Evolutionary conservation across 2,797 vertebrate genomes (phyloP).

Genomic region (Pelodytes ibericus): DNA sequence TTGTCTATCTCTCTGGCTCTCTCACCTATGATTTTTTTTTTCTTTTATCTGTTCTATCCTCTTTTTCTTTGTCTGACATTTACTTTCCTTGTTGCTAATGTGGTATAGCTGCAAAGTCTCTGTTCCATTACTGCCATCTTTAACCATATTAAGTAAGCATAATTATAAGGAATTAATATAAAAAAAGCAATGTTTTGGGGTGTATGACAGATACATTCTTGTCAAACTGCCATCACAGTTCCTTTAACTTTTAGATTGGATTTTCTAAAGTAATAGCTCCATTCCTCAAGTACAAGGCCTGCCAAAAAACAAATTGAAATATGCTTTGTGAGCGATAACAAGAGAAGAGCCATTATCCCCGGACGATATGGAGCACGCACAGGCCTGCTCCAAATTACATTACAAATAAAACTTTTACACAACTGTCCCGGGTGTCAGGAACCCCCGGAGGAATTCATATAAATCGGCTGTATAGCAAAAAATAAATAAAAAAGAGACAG

Average conservation of each 20-base stretch:
- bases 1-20: too few species aligned
- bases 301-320: constrained; percentile 58
- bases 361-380: constrained; percentile 49
- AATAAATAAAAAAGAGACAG: constrained; percentile 50
- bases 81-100: neutral
- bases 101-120: neutral
- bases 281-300: constrained; percentile 54
- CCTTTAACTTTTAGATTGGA: constrained; percentile 57
- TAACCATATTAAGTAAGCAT: constrained; percentile 12
- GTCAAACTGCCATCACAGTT: constrained; percentile 49
- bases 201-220: constrained; percentile 42
- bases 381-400: constrained; percentile 52
- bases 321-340: constrained; percentile 55
- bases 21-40: too few species aligned
- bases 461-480: constrained; percentile 45
- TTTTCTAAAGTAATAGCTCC: constrained; percentile 57
- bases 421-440: constrained; percentile 51
- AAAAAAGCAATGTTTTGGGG: constrained; percentile 29
- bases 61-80: neutral
- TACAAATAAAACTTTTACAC: constrained; percentile 57
- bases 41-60: too few species aligned
- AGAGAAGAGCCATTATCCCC: constrained; percentile 54
- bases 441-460: constrained; percentile 41
- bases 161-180: constrained; percentile 48
- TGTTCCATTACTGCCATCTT: neutral